phyloP scores from a whole-genome alignment of 2,113 vertebrate genomes.

The Brachyhypopomus occidentalis region DNA sequence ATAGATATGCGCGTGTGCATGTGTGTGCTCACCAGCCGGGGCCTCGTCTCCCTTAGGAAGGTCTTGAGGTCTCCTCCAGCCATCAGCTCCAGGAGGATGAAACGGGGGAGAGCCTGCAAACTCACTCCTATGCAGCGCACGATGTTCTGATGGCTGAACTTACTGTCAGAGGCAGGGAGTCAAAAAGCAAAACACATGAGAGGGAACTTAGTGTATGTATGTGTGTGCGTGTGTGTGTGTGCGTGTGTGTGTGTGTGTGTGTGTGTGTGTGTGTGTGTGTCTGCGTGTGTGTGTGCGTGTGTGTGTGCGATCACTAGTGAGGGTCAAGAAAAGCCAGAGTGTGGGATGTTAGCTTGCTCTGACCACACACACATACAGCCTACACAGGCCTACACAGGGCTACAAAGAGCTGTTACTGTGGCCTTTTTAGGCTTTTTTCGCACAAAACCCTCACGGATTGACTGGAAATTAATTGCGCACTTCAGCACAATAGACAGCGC shows the following conservation, averaged over 20 bases:
- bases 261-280: background rate
- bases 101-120: constrained; percentile 91
- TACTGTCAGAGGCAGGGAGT: constrained; percentile 74
- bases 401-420: no score
- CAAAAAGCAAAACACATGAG: background rate
- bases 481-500: no score
- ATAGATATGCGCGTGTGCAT: background rate
- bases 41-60: constrained; percentile 92
- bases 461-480: no score
- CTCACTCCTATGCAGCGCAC: constrained; percentile 95
- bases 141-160: constrained; percentile 99
- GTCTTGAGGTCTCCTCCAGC: constrained; percentile 95
- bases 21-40: constrained; percentile 83
- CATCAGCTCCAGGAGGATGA: constrained; percentile 97
- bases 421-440: no score
- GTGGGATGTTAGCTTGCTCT: no score
- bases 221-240: background rate
- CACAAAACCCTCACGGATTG: no score
- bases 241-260: background rate
- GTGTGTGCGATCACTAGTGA: background rate
- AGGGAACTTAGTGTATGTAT: background rate
- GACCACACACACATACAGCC: no score
- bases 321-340: no score
- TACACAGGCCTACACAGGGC: no score
- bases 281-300: background rate